These are phyloP conservation scores for Leptopilina myrica DNA, from an alignment of 2,888 invertebrate genomes.

Conservation along the genomic window DNA sequence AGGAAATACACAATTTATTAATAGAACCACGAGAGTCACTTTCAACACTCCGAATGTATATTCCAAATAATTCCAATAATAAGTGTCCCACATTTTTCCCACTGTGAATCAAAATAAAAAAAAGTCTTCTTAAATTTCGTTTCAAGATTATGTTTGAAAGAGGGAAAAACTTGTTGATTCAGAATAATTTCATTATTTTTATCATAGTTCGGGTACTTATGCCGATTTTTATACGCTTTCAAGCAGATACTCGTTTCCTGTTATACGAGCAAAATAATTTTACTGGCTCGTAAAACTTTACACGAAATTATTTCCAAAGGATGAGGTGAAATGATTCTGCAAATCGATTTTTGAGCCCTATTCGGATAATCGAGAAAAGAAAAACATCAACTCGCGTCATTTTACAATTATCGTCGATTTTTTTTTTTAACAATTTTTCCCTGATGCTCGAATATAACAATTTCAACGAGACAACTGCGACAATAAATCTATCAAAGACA, in stretches of 20 bases:
- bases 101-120: too few relatives aligned
- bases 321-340: slow-evolving; percentile 30
- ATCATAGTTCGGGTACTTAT: background rate
- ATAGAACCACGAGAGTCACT: background rate
- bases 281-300: slow-evolving; percentile 21
- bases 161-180: background rate
- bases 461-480: background rate
- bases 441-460: too few relatives aligned
- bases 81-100: background rate
- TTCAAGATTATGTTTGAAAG: background rate
- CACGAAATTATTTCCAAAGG: background rate
- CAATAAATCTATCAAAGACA: slow-evolving; percentile 30
- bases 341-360: background rate
- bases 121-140: too few relatives aligned
- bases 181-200: slow-evolving; percentile 9
- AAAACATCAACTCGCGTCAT: background rate
- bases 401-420: background rate
- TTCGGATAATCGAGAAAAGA: background rate
- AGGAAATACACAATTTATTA: background rate
- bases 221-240: background rate
- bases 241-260: background rate
- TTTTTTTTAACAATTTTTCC: background rate
- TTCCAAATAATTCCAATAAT: background rate
- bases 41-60: background rate
- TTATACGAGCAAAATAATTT: slow-evolving; percentile 28